Percentiles rank a stretch among this genome's conserved stretches.
These are phyloP conservation scores for Forbesichthys papilliferus DNA, from an alignment of 2,113 vertebrate genomes.

Conservation along the genomic window DNA sequence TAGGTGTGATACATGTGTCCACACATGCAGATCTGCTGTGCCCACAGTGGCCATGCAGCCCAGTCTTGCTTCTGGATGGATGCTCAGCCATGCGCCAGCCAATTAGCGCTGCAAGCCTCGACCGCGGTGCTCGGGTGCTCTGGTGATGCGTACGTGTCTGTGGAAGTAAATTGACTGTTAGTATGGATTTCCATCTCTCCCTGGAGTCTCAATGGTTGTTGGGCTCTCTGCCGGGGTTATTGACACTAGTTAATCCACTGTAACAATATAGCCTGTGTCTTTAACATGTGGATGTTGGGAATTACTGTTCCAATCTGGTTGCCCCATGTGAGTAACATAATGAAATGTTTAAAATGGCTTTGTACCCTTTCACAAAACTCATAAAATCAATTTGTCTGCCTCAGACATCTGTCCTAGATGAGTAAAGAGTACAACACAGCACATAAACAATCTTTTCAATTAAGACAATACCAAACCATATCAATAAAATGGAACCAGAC, in stretches of 20 bases:
- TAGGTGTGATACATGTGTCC: constrained; percentile 3
- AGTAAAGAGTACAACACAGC: neutral
- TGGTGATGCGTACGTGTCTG: constrained; percentile 47
- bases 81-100: constrained; percentile 53
- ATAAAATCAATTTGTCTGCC: neutral
- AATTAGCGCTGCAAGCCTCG: constrained; percentile 59
- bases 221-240: constrained; percentile 52
- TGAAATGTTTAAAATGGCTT: no score
- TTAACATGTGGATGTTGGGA: constrained; percentile 38
- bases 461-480: neutral
- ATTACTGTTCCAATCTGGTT: constrained; percentile 31
- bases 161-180: constrained; percentile 63
- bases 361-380: neutral
- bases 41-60: constrained; percentile 26
- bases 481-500: constrained; percentile 6
- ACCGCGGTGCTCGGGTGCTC: constrained; percentile 27
- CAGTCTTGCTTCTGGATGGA: constrained; percentile 35
- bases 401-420: neutral
- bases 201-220: constrained; percentile 35
- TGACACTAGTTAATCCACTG: constrained; percentile 49
- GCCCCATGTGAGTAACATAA: neutral
- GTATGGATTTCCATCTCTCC: constrained; percentile 62
- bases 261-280: constrained; percentile 32
- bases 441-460: constrained; percentile 8
- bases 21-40: constrained; percentile 9